Evolutionary conservation across 1,140 invertebrate species (phyloP).

Genomic region (Coptotermes formosanus): DNA sequence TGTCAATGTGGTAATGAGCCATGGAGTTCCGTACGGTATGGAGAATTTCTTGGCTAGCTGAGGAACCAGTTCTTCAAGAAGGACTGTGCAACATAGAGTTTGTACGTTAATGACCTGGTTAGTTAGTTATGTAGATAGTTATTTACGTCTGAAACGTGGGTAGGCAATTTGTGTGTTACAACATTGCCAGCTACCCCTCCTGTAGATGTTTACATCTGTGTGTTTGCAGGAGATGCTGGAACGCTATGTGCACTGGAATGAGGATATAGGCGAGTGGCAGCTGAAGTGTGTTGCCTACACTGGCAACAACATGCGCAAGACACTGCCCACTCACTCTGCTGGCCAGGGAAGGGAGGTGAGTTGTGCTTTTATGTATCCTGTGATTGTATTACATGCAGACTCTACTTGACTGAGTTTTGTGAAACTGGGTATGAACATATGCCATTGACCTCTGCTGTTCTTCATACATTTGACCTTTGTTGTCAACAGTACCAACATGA

Average conservation of each 20-base stretch:
- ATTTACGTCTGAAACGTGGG: not conserved
- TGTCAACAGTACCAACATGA: too few species aligned
- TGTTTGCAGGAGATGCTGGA: slow-evolving; percentile 81
- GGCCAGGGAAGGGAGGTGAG: slow-evolving; percentile 29
- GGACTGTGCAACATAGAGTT: too few species aligned
- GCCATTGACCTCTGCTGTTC: not conserved
- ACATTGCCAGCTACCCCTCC: not conserved
- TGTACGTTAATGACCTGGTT: too few species aligned
- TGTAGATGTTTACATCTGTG: not conserved
- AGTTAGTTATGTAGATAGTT: too few species aligned
- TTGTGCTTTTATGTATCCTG: not conserved
- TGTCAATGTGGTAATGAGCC: too few species aligned
- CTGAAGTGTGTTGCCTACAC: slow-evolving; percentile 97
- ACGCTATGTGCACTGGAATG: slow-evolving; percentile 93
- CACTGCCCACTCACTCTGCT: slow-evolving; percentile 34
- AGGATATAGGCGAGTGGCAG: slow-evolving; percentile 98
- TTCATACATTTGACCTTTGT: not conserved
- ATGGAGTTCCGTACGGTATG: too few species aligned
- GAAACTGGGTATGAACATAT: not conserved
- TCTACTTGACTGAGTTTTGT: not conserved
- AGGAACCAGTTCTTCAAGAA: too few species aligned
- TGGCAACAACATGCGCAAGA: slow-evolving; percentile 95
- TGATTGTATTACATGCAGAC: not conserved
- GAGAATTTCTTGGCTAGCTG: too few species aligned
- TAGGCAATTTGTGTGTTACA: not conserved